Conservation (phyloP, 1,140 invertebrate genomes). For the Centruroides sculpturatus region DNA sequence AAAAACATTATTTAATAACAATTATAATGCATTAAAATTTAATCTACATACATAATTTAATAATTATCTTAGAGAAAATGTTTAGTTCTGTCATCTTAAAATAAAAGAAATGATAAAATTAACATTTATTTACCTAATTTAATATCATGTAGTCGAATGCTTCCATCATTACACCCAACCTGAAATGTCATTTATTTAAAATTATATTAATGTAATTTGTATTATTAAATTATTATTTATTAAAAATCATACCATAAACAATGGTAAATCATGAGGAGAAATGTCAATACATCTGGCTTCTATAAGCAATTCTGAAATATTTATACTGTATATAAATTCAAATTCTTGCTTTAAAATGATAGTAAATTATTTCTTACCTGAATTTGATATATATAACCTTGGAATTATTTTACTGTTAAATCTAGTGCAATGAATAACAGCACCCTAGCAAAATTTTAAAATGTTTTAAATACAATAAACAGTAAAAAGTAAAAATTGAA, state of each 20-base stretch:
- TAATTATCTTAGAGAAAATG: neutral
- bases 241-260: constrained; percentile 7
- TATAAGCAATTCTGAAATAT: constrained; percentile 24
- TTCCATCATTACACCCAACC: constrained; percentile 41
- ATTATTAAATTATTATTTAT: neutral
- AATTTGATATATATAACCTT: constrained; percentile 13
- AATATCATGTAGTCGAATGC: constrained; percentile 32
- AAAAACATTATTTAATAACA: too few species aligned
- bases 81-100: neutral
- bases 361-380: too few species aligned
- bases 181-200: constrained; percentile 39
- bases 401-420: constrained; percentile 34
- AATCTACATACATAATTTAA: too few species aligned
- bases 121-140: constrained; percentile 3
- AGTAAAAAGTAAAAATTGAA: neutral
- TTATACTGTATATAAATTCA: too few species aligned
- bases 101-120: neutral
- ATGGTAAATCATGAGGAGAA: constrained; percentile 5
- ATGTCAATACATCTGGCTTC: constrained; percentile 31
- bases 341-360: too few species aligned
- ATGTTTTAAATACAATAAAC: neutral
- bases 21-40: too few species aligned
- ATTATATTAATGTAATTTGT: constrained; percentile 34
- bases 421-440: constrained; percentile 37
- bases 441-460: constrained; percentile 20